Conservation (phyloP, 2,888 invertebrate species). For the Noctua pronuba region DNA sequence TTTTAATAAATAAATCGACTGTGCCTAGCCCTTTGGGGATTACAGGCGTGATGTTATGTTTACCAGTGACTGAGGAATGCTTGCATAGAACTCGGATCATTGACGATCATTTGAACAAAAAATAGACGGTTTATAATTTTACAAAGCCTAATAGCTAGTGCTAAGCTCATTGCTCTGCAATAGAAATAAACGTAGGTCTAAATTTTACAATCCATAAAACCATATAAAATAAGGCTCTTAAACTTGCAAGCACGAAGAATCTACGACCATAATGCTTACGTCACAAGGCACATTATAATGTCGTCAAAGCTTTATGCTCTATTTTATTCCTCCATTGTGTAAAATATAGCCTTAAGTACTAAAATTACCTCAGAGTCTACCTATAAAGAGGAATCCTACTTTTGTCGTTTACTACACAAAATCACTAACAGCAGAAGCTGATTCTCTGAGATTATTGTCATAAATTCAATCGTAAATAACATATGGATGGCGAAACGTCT, state of each 20-base stretch:
- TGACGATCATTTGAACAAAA: conserved; percentile 9
- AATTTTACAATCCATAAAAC: conserved; percentile 61
- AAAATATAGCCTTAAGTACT: conserved; percentile 26
- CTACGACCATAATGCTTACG: conserved; percentile 29
- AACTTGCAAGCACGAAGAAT: conserved; percentile 36
- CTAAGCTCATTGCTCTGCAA: conserved; percentile 24
- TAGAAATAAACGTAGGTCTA: conserved; percentile 44
- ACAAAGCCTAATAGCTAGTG: conserved; percentile 30
- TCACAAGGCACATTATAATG: conserved; percentile 45
- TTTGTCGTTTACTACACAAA: conserved; percentile 48
- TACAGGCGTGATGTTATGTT: background rate
- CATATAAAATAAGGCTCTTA: conserved; percentile 54
- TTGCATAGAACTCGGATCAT: conserved; percentile 8
- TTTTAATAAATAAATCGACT: too few relatives aligned
- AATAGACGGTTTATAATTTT: conserved; percentile 27
- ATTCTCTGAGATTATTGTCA: conserved; percentile 59
- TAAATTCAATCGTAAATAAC: conserved; percentile 65
- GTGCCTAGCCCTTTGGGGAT: background rate
- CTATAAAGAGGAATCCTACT: conserved; percentile 54
- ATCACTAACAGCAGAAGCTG: conserved; percentile 37
- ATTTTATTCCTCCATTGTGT: conserved; percentile 37
- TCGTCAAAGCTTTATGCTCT: conserved; percentile 43
- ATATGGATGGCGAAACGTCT: conserved; percentile 51
- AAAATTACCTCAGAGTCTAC: conserved; percentile 26
- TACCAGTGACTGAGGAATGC: background rate